Percentiles rank a stretch among this genome's conserved stretches.
Conservation (phyloP, 2,888 invertebrate genomes). For the Eulithis prunata region DNA sequence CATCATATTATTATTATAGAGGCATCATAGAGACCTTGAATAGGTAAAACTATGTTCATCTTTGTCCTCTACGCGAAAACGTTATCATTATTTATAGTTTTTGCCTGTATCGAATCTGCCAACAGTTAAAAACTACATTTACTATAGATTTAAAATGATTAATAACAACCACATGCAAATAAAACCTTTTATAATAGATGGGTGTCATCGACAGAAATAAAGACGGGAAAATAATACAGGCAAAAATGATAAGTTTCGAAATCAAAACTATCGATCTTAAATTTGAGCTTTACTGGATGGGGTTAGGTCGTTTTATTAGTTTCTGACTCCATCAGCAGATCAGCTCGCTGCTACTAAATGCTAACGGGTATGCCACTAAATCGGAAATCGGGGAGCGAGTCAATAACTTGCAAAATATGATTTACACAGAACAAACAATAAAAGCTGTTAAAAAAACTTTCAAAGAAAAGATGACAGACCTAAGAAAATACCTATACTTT, state of each 20-base stretch:
- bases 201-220: slow-evolving; percentile 41
- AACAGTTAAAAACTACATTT: slow-evolving; percentile 24
- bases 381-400: too few species aligned
- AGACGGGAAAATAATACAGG: slow-evolving; percentile 28
- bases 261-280: slow-evolving; percentile 30
- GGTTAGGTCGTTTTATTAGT: too few species aligned
- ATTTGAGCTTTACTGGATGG: too few species aligned
- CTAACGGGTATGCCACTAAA: too few species aligned
- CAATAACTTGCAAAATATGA: too few species aligned
- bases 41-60: not conserved
- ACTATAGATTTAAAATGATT: slow-evolving; percentile 34
- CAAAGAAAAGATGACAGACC: too few species aligned
- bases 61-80: not conserved
- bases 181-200: slow-evolving; percentile 34
- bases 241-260: slow-evolving; percentile 28
- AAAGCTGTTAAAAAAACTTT: too few species aligned
- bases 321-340: too few species aligned
- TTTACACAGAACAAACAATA: too few species aligned
- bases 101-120: slow-evolving; percentile 2
- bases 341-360: too few species aligned
- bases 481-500: not conserved
- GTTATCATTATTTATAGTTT: slow-evolving; percentile 9
- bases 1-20: not conserved
- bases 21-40: not conserved
- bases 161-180: slow-evolving; percentile 32